phyloP scores from a whole-genome alignment of 2,113 vertebrate species.

The Microcebus jonahi region DNA sequence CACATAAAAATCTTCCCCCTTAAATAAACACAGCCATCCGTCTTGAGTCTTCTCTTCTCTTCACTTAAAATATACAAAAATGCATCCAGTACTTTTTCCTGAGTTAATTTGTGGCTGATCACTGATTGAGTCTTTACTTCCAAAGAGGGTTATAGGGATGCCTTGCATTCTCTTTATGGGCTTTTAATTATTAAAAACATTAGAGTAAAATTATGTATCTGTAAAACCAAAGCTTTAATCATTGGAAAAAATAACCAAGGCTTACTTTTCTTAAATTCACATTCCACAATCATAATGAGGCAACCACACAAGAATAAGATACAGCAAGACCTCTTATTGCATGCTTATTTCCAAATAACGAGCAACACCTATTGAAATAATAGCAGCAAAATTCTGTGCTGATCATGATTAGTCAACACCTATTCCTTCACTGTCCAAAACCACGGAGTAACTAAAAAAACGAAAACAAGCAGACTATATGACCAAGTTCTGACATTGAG shows the following conservation, averaged over 20 bases:
- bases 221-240: background rate
- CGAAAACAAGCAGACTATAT: background rate
- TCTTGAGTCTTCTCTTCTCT: background rate
- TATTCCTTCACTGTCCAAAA: background rate
- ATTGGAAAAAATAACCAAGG: background rate
- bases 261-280: slow-evolving; percentile 44
- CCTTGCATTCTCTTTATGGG: background rate
- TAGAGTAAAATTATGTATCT: background rate
- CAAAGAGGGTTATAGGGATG: background rate
- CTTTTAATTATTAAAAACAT: slow-evolving; percentile 10
- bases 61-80: background rate
- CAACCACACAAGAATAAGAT: background rate
- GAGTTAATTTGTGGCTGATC: background rate
- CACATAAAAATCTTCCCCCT: background rate
- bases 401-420: background rate
- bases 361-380: slow-evolving; percentile 24
- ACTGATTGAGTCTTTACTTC: background rate
- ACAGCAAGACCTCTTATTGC: background rate
- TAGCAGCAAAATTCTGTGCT: slow-evolving; percentile 9
- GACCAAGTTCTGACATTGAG: background rate
- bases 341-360: slow-evolving; percentile 14
- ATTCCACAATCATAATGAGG: background rate
- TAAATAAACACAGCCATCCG: background rate
- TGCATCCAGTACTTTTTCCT: background rate
- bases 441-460: background rate